Base-by-base conservation (phyloP, 2,888 invertebrate genomes). In the Lithophane socia region DNA sequence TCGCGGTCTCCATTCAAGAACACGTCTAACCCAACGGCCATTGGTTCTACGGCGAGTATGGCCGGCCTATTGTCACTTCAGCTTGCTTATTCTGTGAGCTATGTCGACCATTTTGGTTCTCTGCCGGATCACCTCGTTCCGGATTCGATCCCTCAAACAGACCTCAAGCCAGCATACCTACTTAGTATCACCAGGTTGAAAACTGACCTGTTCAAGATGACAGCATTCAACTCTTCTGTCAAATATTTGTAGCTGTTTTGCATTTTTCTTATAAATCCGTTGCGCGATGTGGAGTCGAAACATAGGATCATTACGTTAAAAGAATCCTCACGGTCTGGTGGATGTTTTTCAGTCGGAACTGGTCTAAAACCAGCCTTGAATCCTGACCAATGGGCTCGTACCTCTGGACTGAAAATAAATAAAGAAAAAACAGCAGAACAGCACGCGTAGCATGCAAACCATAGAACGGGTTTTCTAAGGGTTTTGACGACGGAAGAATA, bases 241-340 rank as follows among this genome's bases (percentile, higher is more conserved):
- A 99, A 92, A 90, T 97, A 98, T 24, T 97, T 96, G 90, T 98
- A 98, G 21, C 98, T 98, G 86, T 97, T 97, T 0, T 98, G 98
- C 87, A 99, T 95, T 90, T 98, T 98, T 60, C 99, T 97, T 64
- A 98, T 98, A 89, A 98, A 98, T 13, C 98, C 98, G 94, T 98
- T 98, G 64, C 98, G 97, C 0, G 99, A 98, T 1, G 99, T 93
- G 0, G 99, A 99, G 94, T 99, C 99, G 87, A 99, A 98, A 1
- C 98, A 99, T 84, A 99, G 97, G 96, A 99, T 98, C 0, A 99
- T 93, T 0, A 99, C 97, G 92, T 98, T 98, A 65, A 91, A 56
- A 2, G 87, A 78, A 9, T 90, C 77, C n/a, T 88, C 89, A 3
- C 89, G 71, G 0, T 90, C 87, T 0, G 73, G 65, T 0, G 90